These are phyloP conservation scores for Leptestheria dahalacensis DNA, from an alignment of 1,140 invertebrate species.

Conservation along the genomic window DNA sequence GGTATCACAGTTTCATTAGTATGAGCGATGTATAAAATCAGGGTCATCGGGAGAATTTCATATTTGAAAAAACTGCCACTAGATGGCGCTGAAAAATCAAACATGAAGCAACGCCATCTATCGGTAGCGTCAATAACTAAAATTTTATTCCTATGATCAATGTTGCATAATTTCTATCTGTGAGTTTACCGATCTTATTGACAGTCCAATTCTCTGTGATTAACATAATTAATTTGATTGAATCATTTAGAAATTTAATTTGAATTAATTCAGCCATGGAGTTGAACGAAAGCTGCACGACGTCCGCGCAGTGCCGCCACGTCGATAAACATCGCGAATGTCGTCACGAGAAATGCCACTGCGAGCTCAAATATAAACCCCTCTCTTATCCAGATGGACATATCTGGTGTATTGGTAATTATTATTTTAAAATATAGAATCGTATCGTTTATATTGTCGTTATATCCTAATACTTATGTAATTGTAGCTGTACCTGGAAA, in stretches of 20 bases:
- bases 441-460: too few relatives aligned
- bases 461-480: neutral
- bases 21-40: too few relatives aligned
- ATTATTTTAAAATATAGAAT: neutral
- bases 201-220: too few relatives aligned
- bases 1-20: too few relatives aligned
- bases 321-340: conserved; percentile 10
- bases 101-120: too few relatives aligned
- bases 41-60: too few relatives aligned
- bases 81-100: too few relatives aligned
- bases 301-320: neutral
- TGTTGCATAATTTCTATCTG: too few relatives aligned
- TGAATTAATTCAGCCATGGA: neutral
- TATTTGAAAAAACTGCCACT: too few relatives aligned
- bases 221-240: neutral
- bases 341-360: conserved; percentile 9
- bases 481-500: neutral
- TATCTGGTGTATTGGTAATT: conserved; percentile 12
- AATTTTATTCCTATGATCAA: too few relatives aligned
- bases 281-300: conserved; percentile 11
- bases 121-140: too few relatives aligned
- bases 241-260: neutral
- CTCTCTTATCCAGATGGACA: conserved; percentile 1
- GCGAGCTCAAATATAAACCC: conserved; percentile 1
- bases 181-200: too few relatives aligned